These are phyloP conservation scores for Synaphobranchus kaupii DNA, from an alignment of 2,797 vertebrate species.

Conservation along the genomic window DNA sequence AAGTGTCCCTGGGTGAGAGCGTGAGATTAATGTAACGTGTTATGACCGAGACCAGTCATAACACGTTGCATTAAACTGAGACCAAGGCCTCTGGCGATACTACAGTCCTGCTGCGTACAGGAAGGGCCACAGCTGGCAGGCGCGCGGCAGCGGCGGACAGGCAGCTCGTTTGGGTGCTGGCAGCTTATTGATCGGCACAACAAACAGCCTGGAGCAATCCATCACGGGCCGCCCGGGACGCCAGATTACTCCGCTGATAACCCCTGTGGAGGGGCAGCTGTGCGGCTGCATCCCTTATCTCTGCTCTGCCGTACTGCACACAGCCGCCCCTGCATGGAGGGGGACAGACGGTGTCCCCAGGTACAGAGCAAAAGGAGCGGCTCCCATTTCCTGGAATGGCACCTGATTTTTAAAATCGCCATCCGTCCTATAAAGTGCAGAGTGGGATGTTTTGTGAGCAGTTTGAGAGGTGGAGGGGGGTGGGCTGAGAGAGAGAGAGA, in stretches of 20 bases:
- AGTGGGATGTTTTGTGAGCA: constrained; percentile 38
- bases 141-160: not conserved
- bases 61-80: not conserved
- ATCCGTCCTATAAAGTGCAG: constrained; percentile 63
- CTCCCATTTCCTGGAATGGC: constrained; percentile 63
- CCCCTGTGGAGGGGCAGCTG: constrained; percentile 65
- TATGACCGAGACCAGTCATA: no score
- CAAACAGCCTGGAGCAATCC: constrained; percentile 71
- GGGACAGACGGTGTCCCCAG: not conserved
- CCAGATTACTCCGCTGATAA: constrained; percentile 75
- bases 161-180: constrained; percentile 73
- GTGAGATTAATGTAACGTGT: no score
- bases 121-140: constrained; percentile 26
- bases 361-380: constrained; percentile 58
- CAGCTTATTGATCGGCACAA: constrained; percentile 77
- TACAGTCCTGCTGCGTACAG: not conserved
- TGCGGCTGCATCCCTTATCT: constrained; percentile 73
- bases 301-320: not conserved
- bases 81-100: not conserved
- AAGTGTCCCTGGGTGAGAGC: no score
- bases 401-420: constrained; percentile 62
- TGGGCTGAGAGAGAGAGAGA: constrained; percentile 3
- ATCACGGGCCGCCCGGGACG: constrained; percentile 75
- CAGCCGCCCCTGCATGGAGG: not conserved
- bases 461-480: not conserved